Percentiles rank a stretch among this genome's conserved stretches.
Conservation (phyloP, 2,113 vertebrate genomes). For the Callipepla squamata region DNA sequence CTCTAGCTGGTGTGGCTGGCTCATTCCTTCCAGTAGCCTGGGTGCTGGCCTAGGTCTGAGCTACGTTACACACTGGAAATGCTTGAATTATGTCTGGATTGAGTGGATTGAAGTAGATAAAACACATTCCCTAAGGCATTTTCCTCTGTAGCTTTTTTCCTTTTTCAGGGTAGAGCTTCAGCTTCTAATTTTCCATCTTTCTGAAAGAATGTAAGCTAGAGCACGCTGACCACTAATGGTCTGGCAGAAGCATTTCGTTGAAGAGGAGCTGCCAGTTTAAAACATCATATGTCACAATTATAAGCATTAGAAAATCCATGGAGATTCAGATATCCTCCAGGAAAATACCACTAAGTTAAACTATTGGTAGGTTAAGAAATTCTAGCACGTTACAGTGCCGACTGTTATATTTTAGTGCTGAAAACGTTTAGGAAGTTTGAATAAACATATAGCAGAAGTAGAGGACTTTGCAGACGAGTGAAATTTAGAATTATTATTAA, state of each 20-base stretch:
- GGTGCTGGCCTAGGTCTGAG: background rate
- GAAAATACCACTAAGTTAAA: background rate
- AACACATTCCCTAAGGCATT: background rate
- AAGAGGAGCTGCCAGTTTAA: background rate
- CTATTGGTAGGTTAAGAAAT: background rate
- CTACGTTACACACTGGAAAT: background rate
- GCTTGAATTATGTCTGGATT: background rate
- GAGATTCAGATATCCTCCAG: background rate
- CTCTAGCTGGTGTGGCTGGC: fast-evolving
- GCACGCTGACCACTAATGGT: background rate
- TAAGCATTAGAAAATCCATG: background rate
- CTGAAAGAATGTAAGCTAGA: background rate
- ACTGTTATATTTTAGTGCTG: background rate
- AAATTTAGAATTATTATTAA: background rate
- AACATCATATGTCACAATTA: background rate
- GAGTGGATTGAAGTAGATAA: background rate
- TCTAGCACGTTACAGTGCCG: background rate
- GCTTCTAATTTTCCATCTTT: background rate
- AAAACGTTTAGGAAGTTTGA: background rate
- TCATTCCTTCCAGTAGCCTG: background rate
- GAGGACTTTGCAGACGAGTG: background rate
- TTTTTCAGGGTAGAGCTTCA: background rate
- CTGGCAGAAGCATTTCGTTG: background rate
- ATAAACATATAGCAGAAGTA: background rate
- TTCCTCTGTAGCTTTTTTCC: background rate